Evolutionary conservation across 2,113 vertebrate genomes (phyloP), one percentile per base, ranked within the genome.

Genomic region (Brachypodius melanocephalos): DNA sequence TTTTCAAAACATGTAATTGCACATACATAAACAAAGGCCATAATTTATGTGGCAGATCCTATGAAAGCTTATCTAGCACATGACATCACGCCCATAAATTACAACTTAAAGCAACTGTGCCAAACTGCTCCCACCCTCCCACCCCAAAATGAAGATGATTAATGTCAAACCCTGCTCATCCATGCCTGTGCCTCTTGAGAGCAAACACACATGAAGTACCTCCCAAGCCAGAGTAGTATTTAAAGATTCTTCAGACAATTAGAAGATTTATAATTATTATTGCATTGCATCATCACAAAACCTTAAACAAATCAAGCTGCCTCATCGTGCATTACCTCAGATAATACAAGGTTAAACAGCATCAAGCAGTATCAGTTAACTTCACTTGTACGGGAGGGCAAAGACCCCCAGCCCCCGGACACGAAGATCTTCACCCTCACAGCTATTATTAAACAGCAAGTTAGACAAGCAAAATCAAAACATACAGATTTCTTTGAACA

Each of bases 1-100:
- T 62, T 89, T 93, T 68, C 92, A 81, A 95, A 97, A 94, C 95
- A 96, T 95, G 92, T 88, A 94, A 97, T 21, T 89, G 91, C 95
- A 96, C 21, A 8, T 83, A 90, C 25, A 92, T 89, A 97, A 97
- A 95, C 81, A 95, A 66, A 94, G 79, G 80, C 69, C 71, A 17
- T 96, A 69, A 97, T 97, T 96, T 88, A 91, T 90, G 62, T 10
- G 52, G 91, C 90, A 86, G 80, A 82, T 89, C 86, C 76, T 83
- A 92, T 90, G 92, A 93, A 88, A 97, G 88, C 87, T 94, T 96
- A 97, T 89, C 92, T 93, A 38, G 66, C 16, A 0, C 29, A 15
- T 72, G 84, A 95, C 54, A 49, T 96, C 95, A 90, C 83, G 92
- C 85, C 58, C 51, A 38, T 94, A 76, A 96, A 96, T 94, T 91